Evolutionary conservation across 2,888 invertebrate species (phyloP).

Genomic region (Cosmorhoe ocellata): DNA sequence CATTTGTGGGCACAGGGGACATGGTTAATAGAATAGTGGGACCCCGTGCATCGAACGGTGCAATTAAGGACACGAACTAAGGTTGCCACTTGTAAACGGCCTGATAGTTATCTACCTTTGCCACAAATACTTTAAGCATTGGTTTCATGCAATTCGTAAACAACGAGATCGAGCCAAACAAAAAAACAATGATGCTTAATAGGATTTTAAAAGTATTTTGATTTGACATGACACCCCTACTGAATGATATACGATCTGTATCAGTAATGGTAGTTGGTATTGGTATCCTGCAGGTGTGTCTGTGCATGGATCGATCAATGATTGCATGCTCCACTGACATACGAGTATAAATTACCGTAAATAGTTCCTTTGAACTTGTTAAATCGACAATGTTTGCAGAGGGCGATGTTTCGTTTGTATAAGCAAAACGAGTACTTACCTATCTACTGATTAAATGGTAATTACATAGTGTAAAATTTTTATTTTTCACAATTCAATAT

Average conservation of each 20-base stretch:
- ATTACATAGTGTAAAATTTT: too few relatives aligned
- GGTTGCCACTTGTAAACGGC: constrained; percentile 22
- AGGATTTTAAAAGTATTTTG: not conserved
- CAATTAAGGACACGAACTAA: constrained; percentile 33
- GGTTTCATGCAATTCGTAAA: not conserved
- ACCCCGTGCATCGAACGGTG: constrained; percentile 33
- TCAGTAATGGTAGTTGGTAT: constrained; percentile 22
- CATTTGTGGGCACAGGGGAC: constrained; percentile 43
- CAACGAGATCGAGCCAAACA: not conserved
- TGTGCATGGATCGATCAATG: constrained; percentile 34
- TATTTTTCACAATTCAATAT: too few relatives aligned
- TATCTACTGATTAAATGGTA: too few relatives aligned
- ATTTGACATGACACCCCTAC: constrained; percentile 20
- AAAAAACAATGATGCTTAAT: not conserved
- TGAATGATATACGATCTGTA: constrained; percentile 17
- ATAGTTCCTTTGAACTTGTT: constrained; percentile 28
- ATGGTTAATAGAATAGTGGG: constrained; percentile 37
- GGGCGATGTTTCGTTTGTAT: constrained; percentile 13
- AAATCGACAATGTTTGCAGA: constrained; percentile 27
- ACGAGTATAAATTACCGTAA: constrained; percentile 30
- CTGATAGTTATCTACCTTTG: constrained; percentile 12
- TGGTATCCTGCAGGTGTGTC: constrained; percentile 28
- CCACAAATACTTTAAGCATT: constrained; percentile 1
- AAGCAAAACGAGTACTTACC: too few relatives aligned
- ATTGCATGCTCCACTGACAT: constrained; percentile 38